Evolutionary conservation across 1,140 invertebrate genomes (phyloP), one percentile per base, ranked within the genome.

Genomic region (Drosophila pectinifera): DNA sequence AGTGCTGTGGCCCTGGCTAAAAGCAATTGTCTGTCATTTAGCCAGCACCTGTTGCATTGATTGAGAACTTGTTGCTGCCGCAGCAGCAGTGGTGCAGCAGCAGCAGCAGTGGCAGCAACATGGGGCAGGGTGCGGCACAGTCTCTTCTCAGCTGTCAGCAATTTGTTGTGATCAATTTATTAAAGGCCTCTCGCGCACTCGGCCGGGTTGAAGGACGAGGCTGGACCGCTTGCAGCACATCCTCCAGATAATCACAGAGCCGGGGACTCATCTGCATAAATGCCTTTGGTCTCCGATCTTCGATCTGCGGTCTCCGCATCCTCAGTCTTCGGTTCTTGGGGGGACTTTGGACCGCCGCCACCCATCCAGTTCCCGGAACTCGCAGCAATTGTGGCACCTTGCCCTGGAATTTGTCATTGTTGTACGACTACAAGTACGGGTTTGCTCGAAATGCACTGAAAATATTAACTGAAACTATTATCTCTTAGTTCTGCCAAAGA

Each of bases 161-260:
- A 88, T 88, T 88, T 88, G 83, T 88, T 88, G 80, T 88, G 83
- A 83, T 88, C 79, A 89, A 88, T 88, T 89, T 88, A 88, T 88
- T 88, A 86, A 86, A 70, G 80, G 41, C 31, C 65, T 70, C 58
- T 10, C 28, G 28, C 28, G 26, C 26, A 28, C 26, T 28, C 26
- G 6, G 26, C 8, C 51, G 53, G 38, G 14, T 61, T 49, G 73
- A 70, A 78, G 73, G 73, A 76, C 73, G 39, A 51, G 46, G 16
- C 46, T 45, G 64, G 34, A 45, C 16, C 39, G 53, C 64, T 72
- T 56, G 53, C 61, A 16, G 42, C 28, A 55, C 68, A 55, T 61
- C 70, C 62, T 13, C 65, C 16, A 69, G 73, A 84, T 88, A 85
- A 88, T 86, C 82, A 86, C 79, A 79, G 70, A 78, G 69, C 59